phyloP scores from a whole-genome alignment of 2,797 vertebrate genomes.

The Numenius phaeopus region DNA sequence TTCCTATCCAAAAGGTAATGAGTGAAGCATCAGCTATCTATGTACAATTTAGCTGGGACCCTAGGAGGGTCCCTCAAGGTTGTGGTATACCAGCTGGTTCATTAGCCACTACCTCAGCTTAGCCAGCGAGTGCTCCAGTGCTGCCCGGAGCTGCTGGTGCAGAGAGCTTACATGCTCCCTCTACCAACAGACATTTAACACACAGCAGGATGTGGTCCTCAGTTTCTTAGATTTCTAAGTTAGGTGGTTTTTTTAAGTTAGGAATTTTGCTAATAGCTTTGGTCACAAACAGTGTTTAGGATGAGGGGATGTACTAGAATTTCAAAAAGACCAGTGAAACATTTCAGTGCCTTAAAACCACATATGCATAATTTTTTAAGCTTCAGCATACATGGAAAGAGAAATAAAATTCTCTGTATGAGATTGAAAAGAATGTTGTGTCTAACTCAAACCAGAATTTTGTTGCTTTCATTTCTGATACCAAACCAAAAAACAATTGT shows the following conservation, averaged over 20 bases:
- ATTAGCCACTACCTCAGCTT: neutral
- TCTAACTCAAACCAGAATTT: constrained; percentile 11
- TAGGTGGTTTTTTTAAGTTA: neutral
- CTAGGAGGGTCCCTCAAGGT: neutral
- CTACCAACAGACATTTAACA: neutral
- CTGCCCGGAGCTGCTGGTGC: neutral
- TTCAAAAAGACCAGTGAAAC: neutral
- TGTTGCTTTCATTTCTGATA: neutral
- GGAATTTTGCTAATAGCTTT: neutral
- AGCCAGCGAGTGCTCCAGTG: neutral
- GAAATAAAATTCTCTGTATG: neutral
- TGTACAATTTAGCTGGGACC: neutral
- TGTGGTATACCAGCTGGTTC: neutral
- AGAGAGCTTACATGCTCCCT: neutral
- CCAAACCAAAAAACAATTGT: neutral
- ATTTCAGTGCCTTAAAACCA: neutral
- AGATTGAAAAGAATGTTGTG: neutral
- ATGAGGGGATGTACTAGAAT: neutral
- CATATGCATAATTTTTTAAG: neutral
- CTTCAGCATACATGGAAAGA: neutral
- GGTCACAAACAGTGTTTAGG: neutral
- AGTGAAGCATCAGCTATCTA: neutral
- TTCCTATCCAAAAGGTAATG: neutral
- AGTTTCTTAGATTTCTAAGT: neutral
- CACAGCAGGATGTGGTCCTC: neutral